Evolutionary conservation across 2,888 invertebrate species (phyloP), one percentile per base, ranked within the genome.

Genomic region (Aporophyla lueneburgensis): DNA sequence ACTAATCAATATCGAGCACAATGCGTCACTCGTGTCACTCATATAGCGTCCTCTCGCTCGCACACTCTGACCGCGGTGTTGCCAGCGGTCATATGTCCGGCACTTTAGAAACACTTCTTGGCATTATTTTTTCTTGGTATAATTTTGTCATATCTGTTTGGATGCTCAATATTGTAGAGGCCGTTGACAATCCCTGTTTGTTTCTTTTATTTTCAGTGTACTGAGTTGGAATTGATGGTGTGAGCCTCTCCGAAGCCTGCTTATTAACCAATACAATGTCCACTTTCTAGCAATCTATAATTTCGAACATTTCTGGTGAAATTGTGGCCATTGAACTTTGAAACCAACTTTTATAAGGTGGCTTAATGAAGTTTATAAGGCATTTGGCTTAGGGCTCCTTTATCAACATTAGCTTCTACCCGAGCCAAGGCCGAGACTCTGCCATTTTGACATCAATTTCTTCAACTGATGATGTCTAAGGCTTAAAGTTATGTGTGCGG

Each of bases 21-120:
- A 86, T 84, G 89, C 88, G 88, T 89, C 86, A 87, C 83, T 83
- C 83, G 85, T 86, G 88, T 88, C 88, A 87, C 89, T 87, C 82
- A 71, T 83, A 86, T 85, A 92, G 92, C 92, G 93, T 93, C 93
- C 91, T 90, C 84, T 90, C 92, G 91, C 92, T 89, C 82, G 80
- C 87, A 87, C 89, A 83, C 78, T 74, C 68, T 65, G 76, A 76
- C 86, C 84, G 72, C 78, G 65, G 77, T 72, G 74, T 84, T 84
- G 81, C 84, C 73, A 74, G 74, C 78, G 76, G 81, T 88, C 84
- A 76, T 78, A 76, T 70, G 82, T 87, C 81, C 85, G 82, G 83
- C 88, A 89, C 89, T 88, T 80, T 76, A 78, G 69, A 84, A 81
- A 86, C 88, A 85, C 80, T 71, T 75, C 70, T 76, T 73, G 72